phyloP scores from a whole-genome alignment of 1,140 invertebrate species.

The Piezodorus guildinii region DNA sequence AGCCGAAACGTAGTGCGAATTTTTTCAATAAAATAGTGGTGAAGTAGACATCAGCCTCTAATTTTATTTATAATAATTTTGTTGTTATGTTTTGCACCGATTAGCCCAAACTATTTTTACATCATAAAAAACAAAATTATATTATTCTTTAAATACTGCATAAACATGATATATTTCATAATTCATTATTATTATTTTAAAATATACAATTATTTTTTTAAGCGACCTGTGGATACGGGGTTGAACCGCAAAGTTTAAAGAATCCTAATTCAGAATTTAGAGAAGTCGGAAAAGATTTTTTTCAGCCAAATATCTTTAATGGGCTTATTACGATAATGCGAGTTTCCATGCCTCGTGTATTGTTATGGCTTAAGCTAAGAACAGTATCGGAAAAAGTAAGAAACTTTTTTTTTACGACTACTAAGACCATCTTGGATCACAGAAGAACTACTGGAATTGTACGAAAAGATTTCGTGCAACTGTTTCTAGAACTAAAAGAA shows the following conservation, averaged over 20 bases:
- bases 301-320: conserved; percentile 30
- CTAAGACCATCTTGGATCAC: conserved; percentile 35
- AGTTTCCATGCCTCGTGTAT: conserved; percentile 19
- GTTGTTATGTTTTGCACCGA: too few relatives aligned
- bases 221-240: conserved; percentile 42
- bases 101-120: too few relatives aligned
- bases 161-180: too few relatives aligned
- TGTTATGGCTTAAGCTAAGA: conserved; percentile 19
- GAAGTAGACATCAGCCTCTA: too few relatives aligned
- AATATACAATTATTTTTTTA: background rate
- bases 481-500: conserved; percentile 28
- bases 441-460: conserved; percentile 34
- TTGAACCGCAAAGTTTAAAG: conserved; percentile 40
- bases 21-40: too few relatives aligned
- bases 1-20: too few relatives aligned
- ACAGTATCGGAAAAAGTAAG: conserved; percentile 27
- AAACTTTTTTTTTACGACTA: conserved; percentile 38
- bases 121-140: too few relatives aligned
- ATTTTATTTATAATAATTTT: too few relatives aligned
- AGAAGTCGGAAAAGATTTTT: conserved; percentile 34
- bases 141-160: too few relatives aligned
- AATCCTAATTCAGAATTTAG: conserved; percentile 39
- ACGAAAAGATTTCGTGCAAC: conserved; percentile 36
- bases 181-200: too few relatives aligned
- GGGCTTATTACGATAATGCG: conserved; percentile 20